Evolutionary conservation across 53 echinoderm and acorn worm species (phyloP), one percentile per base, ranked within the genome.

Genomic region (Crossaster papposus): DNA sequence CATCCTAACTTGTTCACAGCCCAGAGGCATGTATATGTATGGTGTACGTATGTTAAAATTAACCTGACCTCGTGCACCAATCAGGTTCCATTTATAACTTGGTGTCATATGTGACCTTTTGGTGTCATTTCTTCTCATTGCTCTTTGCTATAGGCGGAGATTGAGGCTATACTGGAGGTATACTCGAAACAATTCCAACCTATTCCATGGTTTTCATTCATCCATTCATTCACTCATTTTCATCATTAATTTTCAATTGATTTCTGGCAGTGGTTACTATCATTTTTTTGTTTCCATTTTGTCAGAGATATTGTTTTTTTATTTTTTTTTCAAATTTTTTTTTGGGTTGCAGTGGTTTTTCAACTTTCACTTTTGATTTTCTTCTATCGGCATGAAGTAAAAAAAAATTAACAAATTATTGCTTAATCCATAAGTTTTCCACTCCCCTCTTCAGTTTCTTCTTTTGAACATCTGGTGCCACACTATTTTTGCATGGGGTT

Each of bases 111-210:
- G 84, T 84, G 84, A 84, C 84, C 84, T 84, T 84, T 84, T 84
- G 84, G 84, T 84, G 84, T 84, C 84, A 52, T 84, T 91, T 80
- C 75, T 92, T 79, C 79, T 92, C 85, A 71, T 94, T 79, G 75
- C 64, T 81, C 85, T 91, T 83, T 72, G 79, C 54, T 94, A 85
- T 94, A 96, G 96, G 96, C 93, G 89, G 93, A 94, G 90, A 96
- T 96, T 70, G 79, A 91, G 86, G 89, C 91, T 85, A 93, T 96
- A 33, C 79, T 96, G 54, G 92, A 96, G 96, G 96, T 96, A 95
- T 89, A 86, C 90, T 35, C 29, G 26, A 81, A 51, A 50, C 15
- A 71, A 51, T 84, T 84, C 84, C 71, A 71, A 72, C 18, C 72
- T 84, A 28, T 71, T 84, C 72, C 79, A 85, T 65, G 24, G 54